Evolutionary conservation across 2,797 vertebrate genomes (phyloP).

Genomic region (Gambelia wislizenii): DNA sequence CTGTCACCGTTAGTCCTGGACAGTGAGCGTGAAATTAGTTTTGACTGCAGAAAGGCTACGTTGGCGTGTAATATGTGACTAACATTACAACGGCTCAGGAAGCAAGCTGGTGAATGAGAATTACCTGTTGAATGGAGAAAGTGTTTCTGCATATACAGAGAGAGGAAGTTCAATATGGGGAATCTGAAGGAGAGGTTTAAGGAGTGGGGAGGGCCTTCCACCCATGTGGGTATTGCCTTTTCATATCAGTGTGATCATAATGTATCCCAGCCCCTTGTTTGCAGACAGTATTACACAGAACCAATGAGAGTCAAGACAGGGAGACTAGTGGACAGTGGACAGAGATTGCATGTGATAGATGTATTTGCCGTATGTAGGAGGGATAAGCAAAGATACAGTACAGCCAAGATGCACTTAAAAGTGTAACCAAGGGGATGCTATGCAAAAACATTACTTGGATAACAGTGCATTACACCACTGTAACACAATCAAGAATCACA

Average conservation of each 20-base stretch:
- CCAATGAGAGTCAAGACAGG: neutral
- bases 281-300: accelerated
- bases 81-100: slow-evolving; percentile 57
- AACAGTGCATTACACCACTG: neutral
- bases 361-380: accelerated
- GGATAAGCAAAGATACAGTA: neutral
- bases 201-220: neutral
- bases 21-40: slow-evolving; percentile 81
- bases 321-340: neutral
- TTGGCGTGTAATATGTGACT: slow-evolving; percentile 61
- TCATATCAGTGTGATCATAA: neutral
- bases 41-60: slow-evolving; percentile 66
- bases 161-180: neutral
- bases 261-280: neutral
- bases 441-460: neutral
- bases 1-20: slow-evolving; percentile 83
- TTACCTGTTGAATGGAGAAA: slow-evolving; percentile 56
- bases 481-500: neutral
- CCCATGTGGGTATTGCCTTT: neutral
- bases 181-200: neutral
- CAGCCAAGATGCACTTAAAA: neutral
- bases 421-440: neutral
- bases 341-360: neutral
- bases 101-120: slow-evolving; percentile 61
- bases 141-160: accelerated